Base-by-base conservation (phyloP, 2,113 vertebrate genomes). In the Elgaria multicarinata region DNA sequence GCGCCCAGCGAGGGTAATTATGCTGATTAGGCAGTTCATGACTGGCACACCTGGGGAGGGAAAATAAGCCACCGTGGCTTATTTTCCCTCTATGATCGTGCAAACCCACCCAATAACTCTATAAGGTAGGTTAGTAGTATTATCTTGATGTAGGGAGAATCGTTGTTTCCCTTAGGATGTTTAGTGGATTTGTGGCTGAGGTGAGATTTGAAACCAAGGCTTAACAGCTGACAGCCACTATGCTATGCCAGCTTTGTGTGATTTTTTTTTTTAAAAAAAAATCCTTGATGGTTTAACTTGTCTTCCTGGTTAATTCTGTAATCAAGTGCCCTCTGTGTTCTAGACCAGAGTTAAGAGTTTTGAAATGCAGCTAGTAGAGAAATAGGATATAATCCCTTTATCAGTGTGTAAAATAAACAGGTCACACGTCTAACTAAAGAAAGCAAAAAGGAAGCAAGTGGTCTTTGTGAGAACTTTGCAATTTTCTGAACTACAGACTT, bases 311-410 rank as follows among this genome's bases (percentile, higher is more conserved):
- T 92, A 89, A 91, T 74, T 95, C 14, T 87, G 84, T 90, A 90
- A 93, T 85, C 77, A 92, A 76, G 78, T 89, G 55, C 74, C 67
- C 87, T 71, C 58, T 94, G 89, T 55, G 77, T 18, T 90, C 90
- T 92, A 66, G 83, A 83, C 88, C 80, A 92, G 88, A 89, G 89
- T 82, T 89, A 72, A 53, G 78, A 72, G 64, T 75, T 92, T 94
- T 96, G 95, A 91, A 93, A 93, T 77, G 85, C 88, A 83, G 72
- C 88, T 93, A 93, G 1, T 89, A 89, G 89, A 94, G 92, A 82
- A 94, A 90, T 84, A 66, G 91, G 28, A 80, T 90, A 79, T 92
- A 93, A 93, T 90, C 89, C 91, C 39, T 26, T 83, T 95, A 44
- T 88, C 74, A 72, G 87, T 92, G 88, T 90, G 86, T 91, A 64